Evolutionary conservation across 2,888 invertebrate genomes (phyloP).

Genomic region (Tenthredo scrophulariae): DNA sequence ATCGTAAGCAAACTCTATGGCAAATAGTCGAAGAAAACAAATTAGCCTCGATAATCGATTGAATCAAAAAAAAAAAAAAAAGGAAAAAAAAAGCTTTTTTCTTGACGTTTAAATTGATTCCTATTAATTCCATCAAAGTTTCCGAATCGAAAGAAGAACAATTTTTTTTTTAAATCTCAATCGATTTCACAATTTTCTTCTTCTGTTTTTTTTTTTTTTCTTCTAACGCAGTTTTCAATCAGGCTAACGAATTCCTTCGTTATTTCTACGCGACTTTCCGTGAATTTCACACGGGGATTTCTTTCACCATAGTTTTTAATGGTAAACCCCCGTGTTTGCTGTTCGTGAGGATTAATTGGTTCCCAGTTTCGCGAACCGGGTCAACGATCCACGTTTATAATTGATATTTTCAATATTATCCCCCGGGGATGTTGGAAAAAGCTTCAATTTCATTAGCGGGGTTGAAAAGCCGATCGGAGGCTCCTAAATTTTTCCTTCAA

Average conservation of each 20-base stretch:
- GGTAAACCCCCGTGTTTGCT: background rate
- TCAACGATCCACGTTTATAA: background rate
- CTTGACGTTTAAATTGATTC: too few species aligned
- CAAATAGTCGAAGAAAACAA: background rate
- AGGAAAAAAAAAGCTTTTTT: too few species aligned
- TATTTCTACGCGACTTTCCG: background rate
- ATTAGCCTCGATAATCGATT: background rate
- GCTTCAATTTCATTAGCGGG: conserved; percentile 17
- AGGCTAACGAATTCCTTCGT: too few species aligned
- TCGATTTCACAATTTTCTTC: too few species aligned
- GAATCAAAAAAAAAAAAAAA: background rate
- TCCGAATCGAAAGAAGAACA: too few species aligned
- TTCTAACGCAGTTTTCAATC: too few species aligned
- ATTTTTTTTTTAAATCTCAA: too few species aligned
- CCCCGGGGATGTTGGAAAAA: background rate
- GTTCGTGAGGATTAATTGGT: background rate
- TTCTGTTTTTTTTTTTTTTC: too few species aligned
- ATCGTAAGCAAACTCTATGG: background rate
- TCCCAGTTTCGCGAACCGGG: background rate
- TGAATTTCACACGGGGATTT: too few species aligned
- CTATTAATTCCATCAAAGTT: too few species aligned
- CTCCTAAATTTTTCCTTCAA: background rate
- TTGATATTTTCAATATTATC: conserved; percentile 2
- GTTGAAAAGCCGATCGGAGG: background rate
- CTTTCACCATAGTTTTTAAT: background rate